Evolutionary conservation across 2,113 vertebrate species (phyloP), one percentile per base, ranked within the genome.

Genomic region (Pristiophorus japonicus): DNA sequence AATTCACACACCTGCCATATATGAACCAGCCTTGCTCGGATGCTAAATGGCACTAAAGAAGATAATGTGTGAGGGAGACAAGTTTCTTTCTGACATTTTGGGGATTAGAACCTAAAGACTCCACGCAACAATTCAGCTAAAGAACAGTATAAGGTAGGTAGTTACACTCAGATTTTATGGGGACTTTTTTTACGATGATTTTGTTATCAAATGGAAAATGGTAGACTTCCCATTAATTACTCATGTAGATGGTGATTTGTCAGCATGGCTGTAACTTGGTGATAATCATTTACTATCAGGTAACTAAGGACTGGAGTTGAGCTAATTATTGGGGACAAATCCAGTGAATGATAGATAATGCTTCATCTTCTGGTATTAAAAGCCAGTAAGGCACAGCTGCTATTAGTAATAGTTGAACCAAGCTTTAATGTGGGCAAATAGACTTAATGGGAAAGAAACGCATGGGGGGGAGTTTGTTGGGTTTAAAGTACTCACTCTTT

Each of bases 31-130:
- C 63, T 34, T 45, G 84, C 20, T 87, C 84, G 42, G 62, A 38
- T 67, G 62, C 95, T 67, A 67, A 45, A 16, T 51, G 45, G 47
- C 42, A 90, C 10, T 70, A 30, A 90, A 30, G 8, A 38, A 95
- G 42, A 63, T 95, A 90, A 66, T 16, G 95, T 47, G 91, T 66
- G 47, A 96, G 85, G 62, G 73, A 47, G 95, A 75, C 95, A 95
- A 67, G 92, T 93, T 95, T 96, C 95, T 8, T 96, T 95, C 42
- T 95, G 96, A 96, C 95, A 96, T 95, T 95, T 67, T 62, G 30
- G 10, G 94, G 96, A 96, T 96, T 96, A 96, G 66, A 75, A 65
- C 20, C 42, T n/a, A 87, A 81, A 96, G 95, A 95, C 84, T 95
- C 84, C 85, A 95, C 84, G 95, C 84, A 87, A 78, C 94, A 75